Percentiles rank a stretch among this genome's conserved stretches.
Conservation (phyloP, 37 sponge, comb jelly and placozoan species). For the Cliona cf. orientalis region DNA sequence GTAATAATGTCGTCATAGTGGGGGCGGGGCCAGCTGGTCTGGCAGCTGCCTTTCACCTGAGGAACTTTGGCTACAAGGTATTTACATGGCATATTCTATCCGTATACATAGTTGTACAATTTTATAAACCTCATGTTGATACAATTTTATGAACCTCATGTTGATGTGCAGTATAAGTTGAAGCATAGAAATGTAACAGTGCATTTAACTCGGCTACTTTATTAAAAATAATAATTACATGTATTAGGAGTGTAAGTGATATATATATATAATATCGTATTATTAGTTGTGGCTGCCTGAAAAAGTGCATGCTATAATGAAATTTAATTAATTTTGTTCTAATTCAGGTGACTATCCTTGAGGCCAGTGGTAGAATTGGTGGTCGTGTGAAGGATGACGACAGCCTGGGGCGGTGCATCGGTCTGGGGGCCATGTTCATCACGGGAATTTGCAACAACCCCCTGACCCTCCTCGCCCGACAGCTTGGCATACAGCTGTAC, state of each 20-base stretch:
- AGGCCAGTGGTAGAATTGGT: slow-evolving; percentile 71
- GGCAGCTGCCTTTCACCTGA: slow-evolving; percentile 77
- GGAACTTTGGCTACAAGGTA: slow-evolving; percentile 76
- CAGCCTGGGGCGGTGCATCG: slow-evolving; percentile 66
- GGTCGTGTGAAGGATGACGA: slow-evolving; percentile 78
- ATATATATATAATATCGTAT: background rate
- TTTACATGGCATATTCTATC: background rate
- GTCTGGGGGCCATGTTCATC: slow-evolving; percentile 87
- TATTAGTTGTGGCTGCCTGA: background rate
- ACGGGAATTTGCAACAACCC: slow-evolving; percentile 89
- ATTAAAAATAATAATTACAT: too few relatives aligned
- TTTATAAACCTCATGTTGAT: background rate
- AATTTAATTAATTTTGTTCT: background rate
- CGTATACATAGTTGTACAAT: too few relatives aligned
- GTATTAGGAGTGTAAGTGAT: too few relatives aligned
- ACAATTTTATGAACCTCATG: background rate
- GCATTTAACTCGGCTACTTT: too few relatives aligned
- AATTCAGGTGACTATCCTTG: slow-evolving; percentile 79
- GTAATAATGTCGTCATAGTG: slow-evolving; percentile 50
- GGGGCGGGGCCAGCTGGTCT: slow-evolving; percentile 88
- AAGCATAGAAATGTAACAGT: too few relatives aligned
- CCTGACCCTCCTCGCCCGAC: slow-evolving; percentile 68
- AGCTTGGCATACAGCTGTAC: slow-evolving; percentile 56
- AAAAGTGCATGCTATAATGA: background rate
- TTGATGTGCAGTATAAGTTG: too few relatives aligned